phyloP scores from a whole-genome alignment of 2,113 vertebrate genomes.

The Coracopsis vasa region DNA sequence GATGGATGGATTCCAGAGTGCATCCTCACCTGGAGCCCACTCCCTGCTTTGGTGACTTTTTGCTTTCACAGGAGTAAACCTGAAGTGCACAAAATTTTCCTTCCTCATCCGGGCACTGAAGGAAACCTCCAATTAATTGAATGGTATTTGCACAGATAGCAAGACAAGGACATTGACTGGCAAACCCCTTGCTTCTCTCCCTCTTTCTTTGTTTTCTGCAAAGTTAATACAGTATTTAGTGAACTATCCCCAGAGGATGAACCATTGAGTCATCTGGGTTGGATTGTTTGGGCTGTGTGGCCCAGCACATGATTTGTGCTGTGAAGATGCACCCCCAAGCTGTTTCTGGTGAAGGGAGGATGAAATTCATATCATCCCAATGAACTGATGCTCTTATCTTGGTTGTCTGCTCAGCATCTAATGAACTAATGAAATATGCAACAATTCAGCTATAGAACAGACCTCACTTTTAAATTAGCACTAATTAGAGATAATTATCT shows the following conservation, averaged over 20 bases:
- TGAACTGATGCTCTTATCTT: constrained; percentile 48
- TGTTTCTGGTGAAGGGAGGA: neutral
- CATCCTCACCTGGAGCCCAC: rapidly evolving
- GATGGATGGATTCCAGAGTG: neutral
- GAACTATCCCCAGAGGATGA: neutral
- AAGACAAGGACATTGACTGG: neutral
- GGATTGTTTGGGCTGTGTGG: neutral
- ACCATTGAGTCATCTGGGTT: rapidly evolving
- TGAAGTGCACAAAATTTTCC: neutral
- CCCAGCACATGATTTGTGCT: neutral
- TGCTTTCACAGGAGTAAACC: neutral
- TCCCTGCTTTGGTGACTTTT: neutral
- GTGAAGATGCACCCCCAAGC: neutral
- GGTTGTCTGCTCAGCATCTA: constrained; percentile 54
- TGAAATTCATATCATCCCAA: constrained; percentile 3
- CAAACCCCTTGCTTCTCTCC: neutral
- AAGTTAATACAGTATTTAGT: neutral
- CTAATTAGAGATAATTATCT: constrained; percentile 73
- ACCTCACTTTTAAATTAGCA: constrained; percentile 65
- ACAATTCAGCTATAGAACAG: constrained; percentile 58
- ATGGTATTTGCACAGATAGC: neutral
- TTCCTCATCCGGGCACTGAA: neutral
- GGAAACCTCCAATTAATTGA: neutral
- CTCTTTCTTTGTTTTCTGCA: neutral
- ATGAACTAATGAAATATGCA: constrained; percentile 70